A percentile compares a stretch with the other conserved stretches of the same genome.
These are phyloP conservation scores for Taphrorychus bicolor DNA, from an alignment of 2,888 invertebrate species.

Conservation along the genomic window DNA sequence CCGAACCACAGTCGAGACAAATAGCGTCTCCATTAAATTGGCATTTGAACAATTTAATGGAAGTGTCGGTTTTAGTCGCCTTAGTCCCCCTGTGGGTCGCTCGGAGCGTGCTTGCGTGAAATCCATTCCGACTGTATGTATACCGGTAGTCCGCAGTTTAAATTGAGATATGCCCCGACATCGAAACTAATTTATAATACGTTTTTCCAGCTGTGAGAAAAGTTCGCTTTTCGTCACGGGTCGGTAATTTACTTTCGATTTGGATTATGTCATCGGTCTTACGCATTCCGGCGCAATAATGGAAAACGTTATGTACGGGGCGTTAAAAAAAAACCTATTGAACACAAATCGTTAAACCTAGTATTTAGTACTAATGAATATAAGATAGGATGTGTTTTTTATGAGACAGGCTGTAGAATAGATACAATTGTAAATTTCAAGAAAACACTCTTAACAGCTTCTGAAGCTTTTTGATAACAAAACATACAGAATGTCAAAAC, in stretches of 20 bases:
- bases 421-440: no score
- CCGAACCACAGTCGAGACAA: no score
- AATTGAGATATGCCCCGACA: conserved; percentile 32
- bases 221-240: neutral
- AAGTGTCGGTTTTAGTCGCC: conserved; percentile 1
- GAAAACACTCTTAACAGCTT: no score
- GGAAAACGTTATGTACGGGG: no score
- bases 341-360: no score
- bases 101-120: conserved; percentile 34
- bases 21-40: conserved; percentile 5
- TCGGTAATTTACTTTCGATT: neutral
- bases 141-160: conserved; percentile 32
- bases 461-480: no score
- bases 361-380: no score
- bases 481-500: no score
- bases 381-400: no score
- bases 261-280: neutral
- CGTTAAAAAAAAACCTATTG: no score
- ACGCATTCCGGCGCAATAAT: no score
- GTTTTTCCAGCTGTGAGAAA: conserved; percentile 32
- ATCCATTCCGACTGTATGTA: conserved; percentile 19
- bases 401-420: no score
- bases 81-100: neutral
- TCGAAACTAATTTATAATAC: conserved; percentile 29
- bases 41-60: conserved; percentile 4